These are phyloP conservation scores for Pissodes strobi DNA, from an alignment of 1,140 invertebrate genomes.

Conservation along the genomic window DNA sequence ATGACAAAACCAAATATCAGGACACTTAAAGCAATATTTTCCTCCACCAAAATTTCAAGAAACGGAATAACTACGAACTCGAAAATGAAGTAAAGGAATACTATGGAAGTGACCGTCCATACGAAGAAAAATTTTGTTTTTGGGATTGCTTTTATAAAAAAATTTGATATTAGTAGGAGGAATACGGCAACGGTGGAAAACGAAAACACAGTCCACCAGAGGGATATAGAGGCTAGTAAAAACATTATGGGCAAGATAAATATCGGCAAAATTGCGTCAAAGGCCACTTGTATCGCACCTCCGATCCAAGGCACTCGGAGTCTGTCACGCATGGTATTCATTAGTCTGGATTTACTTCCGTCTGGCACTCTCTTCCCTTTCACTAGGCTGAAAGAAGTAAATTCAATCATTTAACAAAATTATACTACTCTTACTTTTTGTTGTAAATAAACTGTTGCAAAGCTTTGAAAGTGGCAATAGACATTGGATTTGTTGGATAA, in stretches of 20 bases:
- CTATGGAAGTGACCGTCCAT: constrained; percentile 71
- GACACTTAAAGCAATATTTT: constrained; percentile 67
- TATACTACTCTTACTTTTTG: too few species aligned
- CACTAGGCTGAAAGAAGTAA: constrained; percentile 48
- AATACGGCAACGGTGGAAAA: constrained; percentile 67
- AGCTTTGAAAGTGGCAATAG: too few species aligned
- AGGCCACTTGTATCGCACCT: constrained; percentile 59
- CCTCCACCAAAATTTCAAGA: constrained; percentile 68
- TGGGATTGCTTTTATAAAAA: constrained; percentile 59
- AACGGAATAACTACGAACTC: too few species aligned
- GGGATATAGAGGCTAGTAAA: constrained; percentile 63
- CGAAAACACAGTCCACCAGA: constrained; percentile 65
- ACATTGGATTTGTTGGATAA: too few species aligned
- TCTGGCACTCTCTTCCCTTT: constrained; percentile 40
- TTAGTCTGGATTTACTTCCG: constrained; percentile 31
- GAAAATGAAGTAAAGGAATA: too few species aligned
- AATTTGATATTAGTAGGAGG: constrained; percentile 63
- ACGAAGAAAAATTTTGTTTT: constrained; percentile 68
- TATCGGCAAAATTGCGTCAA: constrained; percentile 67
- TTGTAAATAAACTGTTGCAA: too few species aligned
- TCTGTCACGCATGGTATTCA: constrained; percentile 60
- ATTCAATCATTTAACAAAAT: too few species aligned
- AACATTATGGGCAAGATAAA: constrained; percentile 65
- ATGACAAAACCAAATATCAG: constrained; percentile 62
- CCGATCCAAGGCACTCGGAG: constrained; percentile 49